phyloP scores from a whole-genome alignment of 2,888 invertebrate species.

The Drosophila acutilabella region DNA sequence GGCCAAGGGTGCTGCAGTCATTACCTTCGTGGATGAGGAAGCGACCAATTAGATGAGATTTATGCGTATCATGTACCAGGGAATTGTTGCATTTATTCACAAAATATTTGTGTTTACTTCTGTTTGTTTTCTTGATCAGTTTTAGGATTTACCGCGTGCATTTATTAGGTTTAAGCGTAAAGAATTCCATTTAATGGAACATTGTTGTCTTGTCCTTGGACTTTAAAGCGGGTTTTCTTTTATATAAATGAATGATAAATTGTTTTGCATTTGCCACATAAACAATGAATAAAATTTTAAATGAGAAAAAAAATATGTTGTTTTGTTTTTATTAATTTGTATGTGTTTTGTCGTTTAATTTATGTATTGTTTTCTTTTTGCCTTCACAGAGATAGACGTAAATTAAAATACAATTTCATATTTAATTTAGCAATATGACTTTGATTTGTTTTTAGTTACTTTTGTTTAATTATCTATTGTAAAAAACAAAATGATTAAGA shows the following conservation, averaged over 20 bases:
- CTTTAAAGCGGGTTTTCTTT: constrained; percentile 42
- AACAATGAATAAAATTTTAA: constrained; percentile 11
- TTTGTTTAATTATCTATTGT: constrained; percentile 36
- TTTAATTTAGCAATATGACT: constrained; percentile 28
- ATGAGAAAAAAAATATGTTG: constrained; percentile 26
- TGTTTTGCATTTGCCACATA: constrained; percentile 6
- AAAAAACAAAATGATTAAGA: constrained; percentile 26
- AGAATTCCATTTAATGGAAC: constrained; percentile 64
- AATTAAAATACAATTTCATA: constrained; percentile 53
- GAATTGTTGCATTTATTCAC: constrained; percentile 76
- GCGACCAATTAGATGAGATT: constrained; percentile 33
- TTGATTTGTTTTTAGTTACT: constrained; percentile 13
- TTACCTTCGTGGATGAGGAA: constrained; percentile 86
- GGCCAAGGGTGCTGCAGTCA: constrained; percentile 89
- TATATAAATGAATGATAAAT: background rate
- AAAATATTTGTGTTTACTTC: constrained; percentile 31
- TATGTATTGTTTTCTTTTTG: constrained; percentile 33
- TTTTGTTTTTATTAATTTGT: constrained; percentile 44
- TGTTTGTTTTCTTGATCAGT: constrained; percentile 26
- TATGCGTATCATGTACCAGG: constrained; percentile 50
- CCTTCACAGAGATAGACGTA: constrained; percentile 49
- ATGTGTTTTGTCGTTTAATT: constrained; percentile 47
- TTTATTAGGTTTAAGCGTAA: constrained; percentile 73
- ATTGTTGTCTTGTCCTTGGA: constrained; percentile 41
- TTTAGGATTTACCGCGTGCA: constrained; percentile 59